Base-by-base conservation (phyloP, 1,140 invertebrate species). In the Cepaea nemoralis region DNA sequence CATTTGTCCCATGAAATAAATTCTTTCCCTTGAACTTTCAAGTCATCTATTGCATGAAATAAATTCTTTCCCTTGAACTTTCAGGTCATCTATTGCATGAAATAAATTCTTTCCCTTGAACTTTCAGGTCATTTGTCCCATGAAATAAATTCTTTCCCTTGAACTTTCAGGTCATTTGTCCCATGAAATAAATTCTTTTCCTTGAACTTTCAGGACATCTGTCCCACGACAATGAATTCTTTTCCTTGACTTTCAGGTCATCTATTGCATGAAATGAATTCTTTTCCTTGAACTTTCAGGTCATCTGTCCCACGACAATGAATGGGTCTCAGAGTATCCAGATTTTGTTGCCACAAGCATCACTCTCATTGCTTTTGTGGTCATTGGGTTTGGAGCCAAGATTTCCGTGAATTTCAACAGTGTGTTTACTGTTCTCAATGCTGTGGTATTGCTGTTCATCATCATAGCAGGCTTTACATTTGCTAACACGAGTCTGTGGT, bases 401-500 rank as follows among this genome's bases (percentile, higher is more conserved):
- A 94, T 94, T 50, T 89, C 90, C 0, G 87, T 90, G 67, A 83
- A 88, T 63, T 87, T 92, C 40, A 92, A 91, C 83, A 92, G 86
- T 63, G 82, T 91, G n/a, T 89, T 92, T 66, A 89, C 90, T 16
- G 82, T 90, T 31, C 83, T 92, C 22, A 91, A 92, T 77, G 78
- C 89, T 24, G 55, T 88, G 24, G 88, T 92, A 14, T 88, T 92
- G 66, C 59, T 85, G 19, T 88, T 90, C 50, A 88, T 92, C 12
- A 87, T 92, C 50, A 82, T 86, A 24, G 87, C 87, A 12, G 91
- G 91, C 19, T 88, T 92, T 67, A 89, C 95, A 1, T 92, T 96
- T 35, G 95, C 96, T 0, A 94, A 97, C 85, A 87, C 94, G 1
- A 91, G 92, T 0, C 97, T 98, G 86, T 98, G 97, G 97, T 94